phyloP scores from a whole-genome alignment of 2,797 vertebrate species.

The Sebastes hopkinsi region DNA sequence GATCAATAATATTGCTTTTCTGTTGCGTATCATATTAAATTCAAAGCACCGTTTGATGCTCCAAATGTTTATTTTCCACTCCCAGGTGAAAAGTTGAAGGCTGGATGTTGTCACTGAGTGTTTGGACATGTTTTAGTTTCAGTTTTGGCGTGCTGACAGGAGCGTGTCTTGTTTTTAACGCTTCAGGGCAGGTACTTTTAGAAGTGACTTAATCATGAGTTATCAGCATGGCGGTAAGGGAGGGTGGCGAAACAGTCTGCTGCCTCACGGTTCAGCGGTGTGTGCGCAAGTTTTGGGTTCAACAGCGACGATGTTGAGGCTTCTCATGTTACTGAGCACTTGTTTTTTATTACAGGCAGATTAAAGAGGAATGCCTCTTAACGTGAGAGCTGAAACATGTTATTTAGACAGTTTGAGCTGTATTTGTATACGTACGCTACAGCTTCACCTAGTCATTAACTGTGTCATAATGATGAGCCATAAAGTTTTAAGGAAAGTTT shows the following conservation, averaged over 20 bases:
- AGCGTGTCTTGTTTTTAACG: conserved; percentile 19
- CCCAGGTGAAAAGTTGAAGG: conserved; percentile 8
- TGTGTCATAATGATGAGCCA: neutral
- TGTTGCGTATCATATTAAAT: neutral
- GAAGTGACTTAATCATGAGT: conserved; percentile 59
- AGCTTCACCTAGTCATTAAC: conserved; percentile 25
- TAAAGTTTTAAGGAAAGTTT: neutral
- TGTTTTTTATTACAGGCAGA: neutral
- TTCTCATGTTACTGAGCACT: conserved; percentile 14
- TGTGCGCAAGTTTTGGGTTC: conserved; percentile 10
- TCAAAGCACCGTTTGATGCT: neutral
- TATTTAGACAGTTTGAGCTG: conserved; percentile 50
- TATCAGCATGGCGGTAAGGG: conserved; percentile 27
- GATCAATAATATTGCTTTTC: neutral
- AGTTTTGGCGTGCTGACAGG: conserved; percentile 38
- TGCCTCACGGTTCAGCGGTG: conserved; percentile 7
- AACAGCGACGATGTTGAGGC: conserved; percentile 6
- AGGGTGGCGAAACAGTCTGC: conserved; percentile 16
- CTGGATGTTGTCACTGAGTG: conserved; percentile 9
- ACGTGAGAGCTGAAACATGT: conserved; percentile 41
- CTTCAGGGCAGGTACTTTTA: conserved; percentile 52
- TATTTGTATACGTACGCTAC: conserved; percentile 15
- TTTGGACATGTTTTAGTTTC: conserved; percentile 40
- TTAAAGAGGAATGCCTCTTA: conserved; percentile 59
- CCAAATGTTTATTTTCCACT: conserved; percentile 6